Percentiles rank a stretch among this genome's conserved stretches.
Evolutionary conservation across 2,888 invertebrate species (phyloP).

Genomic region (Leucophora obtusa): DNA sequence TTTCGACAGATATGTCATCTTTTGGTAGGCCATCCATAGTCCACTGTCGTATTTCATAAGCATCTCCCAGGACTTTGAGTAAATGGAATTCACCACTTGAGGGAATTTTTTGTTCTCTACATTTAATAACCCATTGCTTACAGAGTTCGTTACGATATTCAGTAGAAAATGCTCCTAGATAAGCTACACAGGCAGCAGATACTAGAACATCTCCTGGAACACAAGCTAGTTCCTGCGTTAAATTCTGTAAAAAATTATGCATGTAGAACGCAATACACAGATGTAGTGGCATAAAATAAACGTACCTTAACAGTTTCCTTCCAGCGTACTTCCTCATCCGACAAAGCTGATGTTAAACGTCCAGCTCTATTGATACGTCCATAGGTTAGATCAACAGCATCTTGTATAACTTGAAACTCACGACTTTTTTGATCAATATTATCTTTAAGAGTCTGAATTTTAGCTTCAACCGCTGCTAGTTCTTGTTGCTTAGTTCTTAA

Average conservation of each 20-base stretch:
- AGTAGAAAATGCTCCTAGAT: conserved; percentile 93
- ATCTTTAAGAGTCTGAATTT: conserved; percentile 79
- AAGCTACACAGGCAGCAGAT: conserved; percentile 92
- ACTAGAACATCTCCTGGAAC: conserved; percentile 92
- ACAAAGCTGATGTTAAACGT: conserved; percentile 90
- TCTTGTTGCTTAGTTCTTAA: conserved; percentile 89
- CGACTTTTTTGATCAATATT: conserved; percentile 86
- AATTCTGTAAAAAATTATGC: conserved; percentile 77
- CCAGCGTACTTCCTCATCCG: conserved; percentile 93
- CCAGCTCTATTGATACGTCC: conserved; percentile 89
- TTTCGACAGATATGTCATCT: conserved; percentile 93
- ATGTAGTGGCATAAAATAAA: neutral
- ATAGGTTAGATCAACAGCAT: conserved; percentile 87
- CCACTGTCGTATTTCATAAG: conserved; percentile 93
- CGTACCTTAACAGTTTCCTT: conserved; percentile 82
- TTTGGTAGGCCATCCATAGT: conserved; percentile 92
- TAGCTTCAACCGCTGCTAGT: conserved; percentile 89
- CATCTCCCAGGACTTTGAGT: conserved; percentile 86
- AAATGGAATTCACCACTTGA: conserved; percentile 85
- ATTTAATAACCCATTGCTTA: conserved; percentile 84
- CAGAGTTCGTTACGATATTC: conserved; percentile 85
- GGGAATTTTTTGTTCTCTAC: conserved; percentile 84
- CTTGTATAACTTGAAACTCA: conserved; percentile 86
- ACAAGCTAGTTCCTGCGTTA: conserved; percentile 84
- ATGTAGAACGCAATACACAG: no score